Evolutionary conservation across 2,888 invertebrate genomes (phyloP).

Genomic region (Eutolmus rufibarbis): DNA sequence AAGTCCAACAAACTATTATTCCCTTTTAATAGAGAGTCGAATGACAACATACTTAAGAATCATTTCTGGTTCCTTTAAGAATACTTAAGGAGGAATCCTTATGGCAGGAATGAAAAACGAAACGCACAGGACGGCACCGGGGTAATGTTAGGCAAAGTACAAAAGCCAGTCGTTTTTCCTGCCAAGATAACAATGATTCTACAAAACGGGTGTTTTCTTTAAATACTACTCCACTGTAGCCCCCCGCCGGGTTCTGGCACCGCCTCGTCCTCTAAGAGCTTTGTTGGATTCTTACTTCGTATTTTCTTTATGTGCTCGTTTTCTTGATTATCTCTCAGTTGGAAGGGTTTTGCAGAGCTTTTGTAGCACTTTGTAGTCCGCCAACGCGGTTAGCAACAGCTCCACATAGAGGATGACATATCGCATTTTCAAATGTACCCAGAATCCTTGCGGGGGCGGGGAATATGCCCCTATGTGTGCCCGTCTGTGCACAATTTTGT

Average conservation of each 20-base stretch:
- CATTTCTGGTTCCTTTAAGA: constrained; percentile 17
- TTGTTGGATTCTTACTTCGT: not conserved
- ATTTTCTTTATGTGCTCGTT: not conserved
- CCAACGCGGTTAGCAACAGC: not conserved
- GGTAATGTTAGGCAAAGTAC: not conserved
- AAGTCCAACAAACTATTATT: constrained; percentile 16
- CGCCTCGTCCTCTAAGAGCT: not conserved
- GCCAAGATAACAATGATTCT: not conserved
- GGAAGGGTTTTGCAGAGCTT: constrained; percentile 3
- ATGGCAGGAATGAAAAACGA: not conserved
- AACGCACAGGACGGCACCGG: not conserved
- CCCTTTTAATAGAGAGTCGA: constrained; percentile 12
- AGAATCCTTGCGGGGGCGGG: not conserved
- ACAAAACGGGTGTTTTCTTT: constrained; percentile 16
- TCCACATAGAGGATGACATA: not conserved
- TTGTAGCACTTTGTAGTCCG: constrained; percentile 3
- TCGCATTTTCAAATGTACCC: constrained; percentile 4
- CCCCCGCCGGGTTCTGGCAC: not conserved
- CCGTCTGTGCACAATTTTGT: not conserved
- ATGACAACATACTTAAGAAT: constrained; percentile 25
- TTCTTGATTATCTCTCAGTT: constrained; percentile 32
- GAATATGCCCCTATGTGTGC: not conserved
- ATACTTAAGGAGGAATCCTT: not conserved
- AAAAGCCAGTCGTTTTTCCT: constrained; percentile 8
- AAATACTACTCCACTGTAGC: constrained; percentile 18